phyloP scores from a whole-genome alignment of 2,888 invertebrate species.

The Cheilosia vernalis region DNA sequence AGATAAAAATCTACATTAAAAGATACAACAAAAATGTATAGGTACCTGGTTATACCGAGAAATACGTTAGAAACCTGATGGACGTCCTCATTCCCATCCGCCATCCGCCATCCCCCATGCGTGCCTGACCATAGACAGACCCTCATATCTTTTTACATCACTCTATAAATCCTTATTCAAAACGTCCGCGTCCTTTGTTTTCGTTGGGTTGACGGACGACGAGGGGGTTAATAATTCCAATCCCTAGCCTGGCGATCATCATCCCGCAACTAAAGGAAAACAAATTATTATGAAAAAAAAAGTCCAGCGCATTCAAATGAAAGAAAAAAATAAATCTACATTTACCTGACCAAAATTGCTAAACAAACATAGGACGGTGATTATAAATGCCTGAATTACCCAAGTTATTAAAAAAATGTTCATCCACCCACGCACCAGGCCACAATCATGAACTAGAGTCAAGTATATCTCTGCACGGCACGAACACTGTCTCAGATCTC shows the following conservation, averaged over 20 bases:
- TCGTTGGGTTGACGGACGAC: background rate
- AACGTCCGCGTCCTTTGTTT: conserved; percentile 18
- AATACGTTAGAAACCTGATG: conserved; percentile 2
- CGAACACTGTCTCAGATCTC: conserved; percentile 7
- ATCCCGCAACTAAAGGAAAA: background rate
- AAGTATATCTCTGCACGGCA: conserved; percentile 2
- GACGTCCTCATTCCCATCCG: background rate
- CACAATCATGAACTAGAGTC: background rate
- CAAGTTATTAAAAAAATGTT: conserved; percentile 27
- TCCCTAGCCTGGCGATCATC: background rate
- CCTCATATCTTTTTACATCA: conserved; percentile 17
- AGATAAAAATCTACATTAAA: conserved; percentile 47
- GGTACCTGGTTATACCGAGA: conserved; percentile 31
- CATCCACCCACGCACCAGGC: conserved; percentile 22
- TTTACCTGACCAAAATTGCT: conserved; percentile 27
- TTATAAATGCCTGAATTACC: conserved; percentile 24
- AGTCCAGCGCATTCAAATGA: background rate
- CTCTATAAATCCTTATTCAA: conserved; percentile 13
- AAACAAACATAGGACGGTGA: conserved; percentile 19
- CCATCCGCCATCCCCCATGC: background rate
- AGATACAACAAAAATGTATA: conserved; percentile 6
- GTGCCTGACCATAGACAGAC: conserved; percentile 10
- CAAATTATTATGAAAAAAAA: background rate
- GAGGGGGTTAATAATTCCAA: background rate
- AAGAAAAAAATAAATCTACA: background rate